Base-by-base conservation (phyloP, 2,797 vertebrate species). In the Crenuchus spilurus region DNA sequence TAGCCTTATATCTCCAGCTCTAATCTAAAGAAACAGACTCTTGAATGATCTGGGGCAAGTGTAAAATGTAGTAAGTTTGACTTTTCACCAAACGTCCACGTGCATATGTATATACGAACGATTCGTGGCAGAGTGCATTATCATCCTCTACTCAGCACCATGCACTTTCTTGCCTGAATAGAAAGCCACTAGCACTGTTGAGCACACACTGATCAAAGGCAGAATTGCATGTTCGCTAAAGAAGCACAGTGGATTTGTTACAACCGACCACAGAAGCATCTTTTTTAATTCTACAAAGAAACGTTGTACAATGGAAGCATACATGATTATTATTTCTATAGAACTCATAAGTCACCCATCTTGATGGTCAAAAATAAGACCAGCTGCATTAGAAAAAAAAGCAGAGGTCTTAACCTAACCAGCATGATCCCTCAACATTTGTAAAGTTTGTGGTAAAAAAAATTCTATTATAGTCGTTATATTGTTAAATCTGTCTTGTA, bases 401-500 rank as follows among this genome's bases (percentile, higher is more conserved):
- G 11, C 44, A 74, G 42, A 9, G 37, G 51, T 66, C 10, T 58
- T 20, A 46, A 65, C 16, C 49, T 52, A 70, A 72, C 75, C 75
- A 77, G 75, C 75, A 77, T 77, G 75, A 65, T 58, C 68, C 60
- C 46, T 20, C 41, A 20, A 41, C 61, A 64, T 71, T 58, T 77
- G 75, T 77, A 78, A 72, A 76, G 61, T 72, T 75, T 68, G 18
- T 10, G 30, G 20, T 31, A 20, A 41, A 11, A 49, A 6, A 61
- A 62, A 30, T 54, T 65, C 26, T 58, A 68, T 35, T 35, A 30
- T 26, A 72, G 72, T 70, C 39, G 65, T 61, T 66, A 31, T 76
- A 62, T 79, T 76, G 62, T 68, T 75, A 37, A 42, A 78, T 61
- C 54, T 76, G 60, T 73, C 52, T 52, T 71, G 70, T 82, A 74